Evolutionary conservation across 2,797 vertebrate species (phyloP), one percentile per base, ranked within the genome.

Genomic region (Smutsia temminckii): DNA sequence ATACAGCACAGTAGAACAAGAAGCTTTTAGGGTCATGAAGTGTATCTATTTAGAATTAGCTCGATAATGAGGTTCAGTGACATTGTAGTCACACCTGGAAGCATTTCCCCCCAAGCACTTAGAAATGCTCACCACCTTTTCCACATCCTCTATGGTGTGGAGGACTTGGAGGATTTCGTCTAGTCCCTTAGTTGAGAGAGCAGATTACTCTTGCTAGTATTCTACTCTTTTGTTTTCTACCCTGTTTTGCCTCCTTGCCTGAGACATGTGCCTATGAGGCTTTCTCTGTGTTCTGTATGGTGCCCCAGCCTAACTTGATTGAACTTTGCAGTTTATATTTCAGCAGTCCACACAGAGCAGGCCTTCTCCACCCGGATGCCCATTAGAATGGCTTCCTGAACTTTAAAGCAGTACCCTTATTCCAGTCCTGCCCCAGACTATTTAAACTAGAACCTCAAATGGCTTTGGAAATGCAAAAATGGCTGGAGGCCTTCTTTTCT

Each of bases 391-490:
- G 1, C 55, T 79, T 63, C 29, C 74, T 53, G 71, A 84, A 49
- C 51, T 97, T 88, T 64, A 85, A 89, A 75, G 57, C 55, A 42
- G n/a, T 23, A 18, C 11, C 23, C 42, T 66, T 17, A 20, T 84
- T 23, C 27, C 74, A 78, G 17, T 63, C 64, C 51, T 40, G 13
- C 81, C 42, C 49, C 40, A 74, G 72, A 49, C 10, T 34, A 34
- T 86, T 83, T 71, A 79, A 86, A 71, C 34, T 27, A 78, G 85
- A 95, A 66, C 74, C 68, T 69, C 23, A 77, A 78, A 55, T 79
- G 72, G 77, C 55, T 79, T 84, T 77, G 49, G 61, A 93, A 84
- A 85, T 37, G 32, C 46, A 75, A 71, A 89, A 74, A 57, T 37
- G 66, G n/a, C 49, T n/a, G 66, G 85, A 20, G 71, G 21, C 14